Evolutionary conservation across 35 echinoderm and acorn worm species (phyloP).

Genomic region (Lytechinus pictus): DNA sequence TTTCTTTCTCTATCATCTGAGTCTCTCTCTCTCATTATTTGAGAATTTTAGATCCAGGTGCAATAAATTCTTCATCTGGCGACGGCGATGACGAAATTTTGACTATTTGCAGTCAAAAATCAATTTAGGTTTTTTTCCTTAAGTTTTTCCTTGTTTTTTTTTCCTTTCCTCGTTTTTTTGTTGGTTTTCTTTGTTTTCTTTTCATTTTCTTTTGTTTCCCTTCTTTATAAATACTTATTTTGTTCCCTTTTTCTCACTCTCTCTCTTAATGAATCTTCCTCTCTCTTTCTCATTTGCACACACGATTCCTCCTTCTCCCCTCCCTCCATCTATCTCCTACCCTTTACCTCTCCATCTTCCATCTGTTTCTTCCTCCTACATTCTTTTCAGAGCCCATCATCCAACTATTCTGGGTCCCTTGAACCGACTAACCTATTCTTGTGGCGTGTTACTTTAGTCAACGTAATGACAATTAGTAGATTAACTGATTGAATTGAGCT

Average conservation of each 20-base stretch:
- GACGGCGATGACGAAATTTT: neutral
- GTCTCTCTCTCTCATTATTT: neutral
- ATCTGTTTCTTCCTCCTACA: neutral
- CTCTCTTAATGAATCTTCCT: neutral
- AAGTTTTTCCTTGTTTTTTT: neutral
- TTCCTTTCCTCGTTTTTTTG: neutral
- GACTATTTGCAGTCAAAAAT: neutral
- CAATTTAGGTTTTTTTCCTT: neutral
- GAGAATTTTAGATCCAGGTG: neutral
- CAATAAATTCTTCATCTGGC: too few relatives aligned
- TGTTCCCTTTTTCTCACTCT: neutral
- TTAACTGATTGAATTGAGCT: slow-evolving; percentile 19
- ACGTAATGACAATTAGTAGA: slow-evolving; percentile 19
- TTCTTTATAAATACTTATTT: neutral
- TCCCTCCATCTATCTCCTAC: neutral
- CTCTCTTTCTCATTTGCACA: neutral
- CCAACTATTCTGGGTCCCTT: neutral
- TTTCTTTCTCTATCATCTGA: too few relatives aligned
- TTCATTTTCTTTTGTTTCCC: neutral
- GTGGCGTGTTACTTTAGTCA: neutral
- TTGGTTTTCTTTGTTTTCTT: neutral
- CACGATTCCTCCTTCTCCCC: neutral
- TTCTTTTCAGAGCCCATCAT: neutral
- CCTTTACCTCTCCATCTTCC: neutral
- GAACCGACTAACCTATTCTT: neutral